Conservation (phyloP, 2,113 vertebrate species). For the Campylorhamphus procurvoides region DNA sequence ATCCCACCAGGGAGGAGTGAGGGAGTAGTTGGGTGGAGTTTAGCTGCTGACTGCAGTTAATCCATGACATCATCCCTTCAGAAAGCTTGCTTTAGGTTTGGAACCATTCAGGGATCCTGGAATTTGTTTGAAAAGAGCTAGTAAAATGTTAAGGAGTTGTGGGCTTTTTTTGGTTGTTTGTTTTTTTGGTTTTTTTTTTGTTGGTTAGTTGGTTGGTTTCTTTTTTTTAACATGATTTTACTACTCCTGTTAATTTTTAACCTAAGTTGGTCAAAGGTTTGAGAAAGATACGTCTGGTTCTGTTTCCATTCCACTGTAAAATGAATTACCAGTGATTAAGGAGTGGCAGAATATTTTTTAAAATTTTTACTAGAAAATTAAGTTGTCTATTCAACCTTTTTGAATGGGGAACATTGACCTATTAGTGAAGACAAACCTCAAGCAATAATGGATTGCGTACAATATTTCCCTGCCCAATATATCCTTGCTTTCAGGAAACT, state of each 20-base stretch:
- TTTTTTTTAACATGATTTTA: not conserved
- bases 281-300: not conserved
- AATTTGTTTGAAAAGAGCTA: not conserved
- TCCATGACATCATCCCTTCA: not conserved
- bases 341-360: not conserved
- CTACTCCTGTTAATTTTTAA: not conserved
- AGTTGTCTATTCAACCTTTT: not conserved
- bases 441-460: not conserved
- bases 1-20: not conserved
- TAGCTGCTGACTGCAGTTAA: not conserved
- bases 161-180: not conserved
- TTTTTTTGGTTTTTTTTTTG: no score
- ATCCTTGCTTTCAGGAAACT: not conserved
- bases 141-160: not conserved
- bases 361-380: not conserved
- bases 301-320: not conserved
- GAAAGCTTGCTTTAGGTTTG: not conserved
- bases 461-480: fast-evolving
- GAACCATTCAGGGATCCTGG: not conserved
- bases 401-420: not conserved
- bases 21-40: not conserved
- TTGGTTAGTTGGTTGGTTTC: no score
- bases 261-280: not conserved
- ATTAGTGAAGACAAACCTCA: not conserved
- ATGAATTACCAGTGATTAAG: not conserved